Evolutionary conservation across 2,113 vertebrate genomes (phyloP).

Genomic region (Geococcyx californianus): DNA sequence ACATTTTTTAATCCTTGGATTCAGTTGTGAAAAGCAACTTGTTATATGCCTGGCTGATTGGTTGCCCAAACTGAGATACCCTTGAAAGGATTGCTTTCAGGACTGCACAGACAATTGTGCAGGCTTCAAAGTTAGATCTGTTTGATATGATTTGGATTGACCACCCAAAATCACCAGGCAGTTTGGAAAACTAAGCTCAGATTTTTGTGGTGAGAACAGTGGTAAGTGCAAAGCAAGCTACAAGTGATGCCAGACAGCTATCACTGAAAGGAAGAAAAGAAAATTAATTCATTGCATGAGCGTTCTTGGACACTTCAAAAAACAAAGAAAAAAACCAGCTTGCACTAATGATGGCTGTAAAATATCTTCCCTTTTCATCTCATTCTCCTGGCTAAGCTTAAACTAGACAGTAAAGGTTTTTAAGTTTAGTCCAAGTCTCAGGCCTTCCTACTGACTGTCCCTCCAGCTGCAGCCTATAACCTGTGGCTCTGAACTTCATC

Average conservation of each 20-base stretch:
- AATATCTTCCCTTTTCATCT: not conserved
- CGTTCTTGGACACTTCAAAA: not conserved
- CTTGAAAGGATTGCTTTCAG: not conserved
- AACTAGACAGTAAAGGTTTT: not conserved
- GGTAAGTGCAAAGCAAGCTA: slow-evolving; percentile 14
- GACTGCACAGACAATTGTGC: not conserved
- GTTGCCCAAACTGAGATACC: not conserved
- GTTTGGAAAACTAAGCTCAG: not conserved
- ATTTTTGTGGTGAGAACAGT: slow-evolving; percentile 1
- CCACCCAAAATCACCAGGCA: slow-evolving; percentile 17
- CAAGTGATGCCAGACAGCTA: slow-evolving; percentile 8
- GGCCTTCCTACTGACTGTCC: not conserved
- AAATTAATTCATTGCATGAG: not conserved
- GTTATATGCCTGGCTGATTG: not conserved
- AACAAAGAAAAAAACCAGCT: not conserved
- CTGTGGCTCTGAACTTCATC: not conserved
- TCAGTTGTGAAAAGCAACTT: not conserved
- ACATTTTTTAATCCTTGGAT: slow-evolving; percentile 13
- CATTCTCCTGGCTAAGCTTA: not conserved
- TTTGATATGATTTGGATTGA: not conserved
- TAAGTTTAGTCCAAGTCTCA: not conserved
- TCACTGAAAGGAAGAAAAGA: not conserved
- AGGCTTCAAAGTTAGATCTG: not conserved
- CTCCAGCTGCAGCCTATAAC: not conserved
- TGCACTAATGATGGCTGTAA: not conserved